phyloP scores from a whole-genome alignment of 2,888 invertebrate species.

The Achlya flavicornis region DNA sequence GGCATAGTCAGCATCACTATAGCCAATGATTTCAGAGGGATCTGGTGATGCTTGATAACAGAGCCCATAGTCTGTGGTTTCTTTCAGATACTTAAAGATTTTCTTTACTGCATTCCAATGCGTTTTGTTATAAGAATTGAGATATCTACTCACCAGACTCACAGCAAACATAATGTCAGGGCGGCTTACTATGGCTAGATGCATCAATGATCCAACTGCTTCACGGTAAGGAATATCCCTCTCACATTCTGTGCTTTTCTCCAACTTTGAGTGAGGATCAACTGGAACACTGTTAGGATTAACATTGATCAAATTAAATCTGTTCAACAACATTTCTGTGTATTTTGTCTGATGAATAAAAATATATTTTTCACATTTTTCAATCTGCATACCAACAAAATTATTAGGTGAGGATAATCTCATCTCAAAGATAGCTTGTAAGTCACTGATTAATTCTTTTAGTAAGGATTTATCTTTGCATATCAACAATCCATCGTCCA shows the following conservation, averaged over 20 bases:
- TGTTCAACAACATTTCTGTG: neutral
- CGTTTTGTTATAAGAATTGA: neutral
- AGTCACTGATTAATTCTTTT: no score
- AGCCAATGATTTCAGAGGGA: constrained; percentile 6
- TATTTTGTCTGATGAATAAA: no score
- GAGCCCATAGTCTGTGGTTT: neutral
- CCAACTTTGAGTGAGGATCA: constrained; percentile 6
- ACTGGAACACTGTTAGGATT: constrained; percentile 8
- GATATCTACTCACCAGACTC: constrained; percentile 19
- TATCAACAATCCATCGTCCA: no score
- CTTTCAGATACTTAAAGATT: constrained; percentile 18
- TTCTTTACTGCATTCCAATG: constrained; percentile 18
- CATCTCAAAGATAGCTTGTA: no score
- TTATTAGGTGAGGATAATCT: no score
- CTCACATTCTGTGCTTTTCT: neutral
- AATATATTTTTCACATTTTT: no score
- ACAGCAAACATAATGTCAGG: constrained; percentile 20
- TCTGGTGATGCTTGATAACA: neutral
- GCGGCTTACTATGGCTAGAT: constrained; percentile 19
- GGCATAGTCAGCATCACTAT: constrained; percentile 27
- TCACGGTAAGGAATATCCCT: constrained; percentile 19
- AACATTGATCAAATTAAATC: neutral
- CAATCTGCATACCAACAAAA: no score
- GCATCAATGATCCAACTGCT: constrained; percentile 20
- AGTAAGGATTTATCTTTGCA: no score